Conservation (phyloP, 2,797 vertebrate species). For the Squalus acanthias region DNA sequence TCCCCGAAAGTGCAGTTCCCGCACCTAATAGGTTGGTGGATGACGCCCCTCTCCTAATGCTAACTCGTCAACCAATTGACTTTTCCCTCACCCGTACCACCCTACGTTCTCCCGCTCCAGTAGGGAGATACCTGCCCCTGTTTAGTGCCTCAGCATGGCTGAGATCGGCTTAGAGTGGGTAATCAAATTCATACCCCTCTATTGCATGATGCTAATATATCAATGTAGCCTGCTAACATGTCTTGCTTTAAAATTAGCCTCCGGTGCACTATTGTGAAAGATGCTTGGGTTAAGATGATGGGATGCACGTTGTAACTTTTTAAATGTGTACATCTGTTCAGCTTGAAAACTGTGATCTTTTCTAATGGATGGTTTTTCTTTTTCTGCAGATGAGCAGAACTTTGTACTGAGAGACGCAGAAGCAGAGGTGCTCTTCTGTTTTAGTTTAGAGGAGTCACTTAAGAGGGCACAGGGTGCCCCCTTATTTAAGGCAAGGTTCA, state of each 20-base stretch:
- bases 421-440: constrained; percentile 89
- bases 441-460: constrained; percentile 88
- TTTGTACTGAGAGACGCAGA: constrained; percentile 83
- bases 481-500: constrained; percentile 78
- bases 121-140: not conserved
- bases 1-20: too few species aligned
- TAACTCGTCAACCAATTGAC: too few species aligned
- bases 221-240: not conserved
- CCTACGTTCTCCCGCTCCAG: not conserved
- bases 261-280: not conserved
- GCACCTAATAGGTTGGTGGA: not conserved
- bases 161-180: not conserved
- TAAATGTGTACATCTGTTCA: not conserved
- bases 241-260: too few species aligned
- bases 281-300: not conserved
- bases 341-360: not conserved
- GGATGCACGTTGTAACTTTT: not conserved
- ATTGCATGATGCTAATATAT: not conserved
- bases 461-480: constrained; percentile 76
- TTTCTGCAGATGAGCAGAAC: constrained; percentile 77
- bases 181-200: not conserved
- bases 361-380: constrained; percentile 10
- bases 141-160: not conserved
- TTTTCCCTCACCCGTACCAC: not conserved
- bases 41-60: not conserved